phyloP scores from a whole-genome alignment of 2,888 invertebrate species.

The Ramazzottius varieornatus region DNA sequence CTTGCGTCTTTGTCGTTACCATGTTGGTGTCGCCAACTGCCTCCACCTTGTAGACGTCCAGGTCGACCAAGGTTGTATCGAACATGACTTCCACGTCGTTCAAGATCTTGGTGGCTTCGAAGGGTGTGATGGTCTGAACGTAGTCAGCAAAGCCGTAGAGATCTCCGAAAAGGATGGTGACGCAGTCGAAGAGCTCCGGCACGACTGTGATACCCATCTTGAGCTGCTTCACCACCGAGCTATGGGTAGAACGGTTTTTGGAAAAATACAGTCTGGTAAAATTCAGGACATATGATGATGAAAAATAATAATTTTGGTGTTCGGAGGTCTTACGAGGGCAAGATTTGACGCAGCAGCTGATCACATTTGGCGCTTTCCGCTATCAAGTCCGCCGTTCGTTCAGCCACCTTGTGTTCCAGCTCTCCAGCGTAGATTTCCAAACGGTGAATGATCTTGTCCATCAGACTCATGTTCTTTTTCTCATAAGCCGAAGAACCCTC shows the following conservation, averaged over 20 bases:
- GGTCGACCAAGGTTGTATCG: neutral
- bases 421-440: neutral
- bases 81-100: neutral
- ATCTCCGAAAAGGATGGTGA: neutral
- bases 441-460: neutral
- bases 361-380: neutral
- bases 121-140: neutral
- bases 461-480: neutral
- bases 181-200: neutral
- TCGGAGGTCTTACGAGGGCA: neutral
- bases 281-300: no score
- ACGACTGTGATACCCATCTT: neutral
- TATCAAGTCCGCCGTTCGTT: neutral
- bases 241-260: no score
- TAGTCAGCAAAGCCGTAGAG: neutral
- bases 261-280: no score
- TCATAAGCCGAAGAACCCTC: neutral
- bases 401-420: neutral
- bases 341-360: neutral
- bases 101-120: neutral
- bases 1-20: neutral
- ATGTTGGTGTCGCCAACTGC: neutral
- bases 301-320: no score
- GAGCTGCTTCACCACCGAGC: neutral
- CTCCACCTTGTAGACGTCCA: neutral